Base-by-base conservation (phyloP, 1,140 invertebrate genomes). In the Drosophila subpulchrella region DNA sequence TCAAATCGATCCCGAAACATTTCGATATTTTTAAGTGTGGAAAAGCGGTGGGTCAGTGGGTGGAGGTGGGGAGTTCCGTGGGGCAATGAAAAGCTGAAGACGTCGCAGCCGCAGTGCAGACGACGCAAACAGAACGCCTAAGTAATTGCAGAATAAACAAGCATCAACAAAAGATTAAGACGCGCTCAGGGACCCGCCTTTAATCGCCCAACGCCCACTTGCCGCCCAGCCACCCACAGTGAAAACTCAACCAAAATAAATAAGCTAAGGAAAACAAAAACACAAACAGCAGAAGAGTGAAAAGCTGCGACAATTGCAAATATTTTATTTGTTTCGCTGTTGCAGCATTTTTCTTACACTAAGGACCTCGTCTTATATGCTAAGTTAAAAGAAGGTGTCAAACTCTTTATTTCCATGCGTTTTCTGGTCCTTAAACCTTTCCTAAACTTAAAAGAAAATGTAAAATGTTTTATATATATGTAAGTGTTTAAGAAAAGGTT, bases 61-160 rank as follows among this genome's bases (percentile, higher is more conserved):
- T 17, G 38, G 12, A 47, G 39, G 46, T 15, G 50, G 10, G 17
- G 11, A 20, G 8, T 6, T 12, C 24, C 15, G 30, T 11, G 17
- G 34, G 44, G 51, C 17, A 79, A 70, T 46, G 75, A 61, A 57
- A 54, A 24, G 34, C 57, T 54, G 20, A 48, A 61, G 51, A 60
- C 38, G 58, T 62, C 46, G 62, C 48, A 57, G 80, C 84, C 76
- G 83, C 83, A 88, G 80, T 89, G 84, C 84, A 83, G 84, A 88
- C 67, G 67, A 71, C 68, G 84, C 84, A 83, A 89, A 89, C 85
- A 91, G 81, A 86, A 90, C 85, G 86, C 86, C 88, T 90, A 90
- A 90, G 86, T 90, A 90, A 90, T 90, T 90, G 85, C 85, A 90
- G 84, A 90, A 90, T 90, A 90, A 90, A 90, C 85, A 90, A 90